These are phyloP conservation scores for Vanessa cardui DNA, from an alignment of 2,888 invertebrate species.

Conservation along the genomic window DNA sequence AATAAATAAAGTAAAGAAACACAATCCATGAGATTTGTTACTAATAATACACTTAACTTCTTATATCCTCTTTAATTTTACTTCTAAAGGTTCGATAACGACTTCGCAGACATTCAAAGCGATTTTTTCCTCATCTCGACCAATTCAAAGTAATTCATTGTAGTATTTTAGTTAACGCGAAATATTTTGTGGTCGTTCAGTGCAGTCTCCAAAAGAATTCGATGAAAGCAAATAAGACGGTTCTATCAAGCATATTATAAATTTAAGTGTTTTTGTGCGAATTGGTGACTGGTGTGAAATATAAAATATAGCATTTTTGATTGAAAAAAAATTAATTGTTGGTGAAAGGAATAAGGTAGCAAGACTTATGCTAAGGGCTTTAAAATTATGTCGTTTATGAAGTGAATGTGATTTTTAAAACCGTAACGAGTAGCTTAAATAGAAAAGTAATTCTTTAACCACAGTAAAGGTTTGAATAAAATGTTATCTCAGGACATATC, in stretches of 20 bases:
- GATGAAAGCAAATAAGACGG: not conserved
- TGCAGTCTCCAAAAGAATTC: not conserved
- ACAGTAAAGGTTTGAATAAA: too few species aligned
- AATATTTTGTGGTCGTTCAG: not conserved
- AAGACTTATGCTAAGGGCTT: conserved; percentile 18
- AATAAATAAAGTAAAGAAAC: too few species aligned
- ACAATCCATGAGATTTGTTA: too few species aligned
- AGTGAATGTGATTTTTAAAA: not conserved
- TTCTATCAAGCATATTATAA: not conserved
- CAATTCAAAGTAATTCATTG: too few species aligned
- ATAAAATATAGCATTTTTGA: conserved; percentile 3
- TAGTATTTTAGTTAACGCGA: not conserved
- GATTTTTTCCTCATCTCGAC: too few species aligned
- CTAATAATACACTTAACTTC: too few species aligned
- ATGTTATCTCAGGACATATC: too few species aligned
- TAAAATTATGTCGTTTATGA: conserved; percentile 7
- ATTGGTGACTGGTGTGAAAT: conserved; percentile 1
- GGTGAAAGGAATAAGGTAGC: conserved; percentile 8
- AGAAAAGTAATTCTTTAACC: not conserved
- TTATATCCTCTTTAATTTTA: too few species aligned
- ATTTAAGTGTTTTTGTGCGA: not conserved
- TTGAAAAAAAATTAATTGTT: not conserved
- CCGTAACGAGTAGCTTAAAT: conserved; percentile 2
- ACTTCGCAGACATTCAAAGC: too few species aligned
- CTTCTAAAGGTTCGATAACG: too few species aligned